Evolutionary conservation across 2,113 vertebrate genomes (phyloP).

Genomic region (Anolis carolinensis): DNA sequence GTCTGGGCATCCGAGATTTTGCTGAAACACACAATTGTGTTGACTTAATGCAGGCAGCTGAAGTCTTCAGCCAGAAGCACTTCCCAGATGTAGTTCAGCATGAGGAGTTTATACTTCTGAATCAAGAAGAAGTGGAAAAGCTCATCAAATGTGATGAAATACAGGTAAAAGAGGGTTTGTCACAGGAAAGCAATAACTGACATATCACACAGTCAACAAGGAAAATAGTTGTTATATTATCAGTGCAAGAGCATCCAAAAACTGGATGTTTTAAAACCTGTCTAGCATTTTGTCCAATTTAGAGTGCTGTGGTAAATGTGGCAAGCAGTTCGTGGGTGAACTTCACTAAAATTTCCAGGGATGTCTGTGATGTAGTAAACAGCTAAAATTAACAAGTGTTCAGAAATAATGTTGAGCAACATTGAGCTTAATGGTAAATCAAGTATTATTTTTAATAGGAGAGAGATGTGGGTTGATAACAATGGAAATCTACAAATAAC

Average conservation of each 20-base stretch:
- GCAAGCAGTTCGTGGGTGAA: not conserved
- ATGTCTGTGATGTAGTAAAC: not conserved
- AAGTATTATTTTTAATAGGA: not conserved
- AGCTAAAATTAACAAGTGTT: not conserved
- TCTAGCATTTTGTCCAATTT: not conserved
- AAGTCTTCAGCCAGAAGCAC: constrained; percentile 97
- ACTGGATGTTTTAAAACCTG: not conserved
- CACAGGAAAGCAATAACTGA: constrained; percentile 17
- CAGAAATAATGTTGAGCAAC: not conserved
- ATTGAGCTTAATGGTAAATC: not conserved
- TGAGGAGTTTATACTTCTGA: constrained; percentile 97
- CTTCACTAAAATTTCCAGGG: not conserved
- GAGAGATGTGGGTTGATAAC: not conserved
- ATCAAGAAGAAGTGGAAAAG: constrained; percentile 95
- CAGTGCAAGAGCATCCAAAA: not conserved
- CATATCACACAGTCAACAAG: not conserved
- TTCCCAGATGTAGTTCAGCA: constrained; percentile 98
- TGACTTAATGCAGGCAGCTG: constrained; percentile 96
- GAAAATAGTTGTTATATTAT: not conserved
- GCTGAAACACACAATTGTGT: constrained; percentile 99
- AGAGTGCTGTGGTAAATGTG: not conserved
- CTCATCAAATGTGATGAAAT: constrained; percentile 98
- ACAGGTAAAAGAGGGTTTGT: constrained; percentile 81
- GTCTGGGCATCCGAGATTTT: constrained; percentile 98
- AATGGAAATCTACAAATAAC: not conserved